Conservation (phyloP, 2,797 vertebrate genomes). For the Hafferia zeledoni region DNA sequence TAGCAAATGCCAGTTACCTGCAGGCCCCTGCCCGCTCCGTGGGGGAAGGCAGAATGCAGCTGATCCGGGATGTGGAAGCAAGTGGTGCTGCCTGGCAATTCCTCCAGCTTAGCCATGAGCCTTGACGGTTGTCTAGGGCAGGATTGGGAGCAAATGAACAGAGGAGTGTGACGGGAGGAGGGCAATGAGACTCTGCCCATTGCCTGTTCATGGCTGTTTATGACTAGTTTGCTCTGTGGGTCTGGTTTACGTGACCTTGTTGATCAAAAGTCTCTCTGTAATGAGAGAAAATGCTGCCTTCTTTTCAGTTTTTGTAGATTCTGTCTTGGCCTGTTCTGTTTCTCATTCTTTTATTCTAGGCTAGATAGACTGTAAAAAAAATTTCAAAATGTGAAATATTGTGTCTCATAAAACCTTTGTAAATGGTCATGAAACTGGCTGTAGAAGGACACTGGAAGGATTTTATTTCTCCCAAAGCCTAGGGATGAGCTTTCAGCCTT, state of each 20-base stretch:
- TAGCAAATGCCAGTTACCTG: not conserved
- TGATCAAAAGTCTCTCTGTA: not conserved
- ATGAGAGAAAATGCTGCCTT: not conserved
- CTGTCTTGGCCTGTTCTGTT: not conserved
- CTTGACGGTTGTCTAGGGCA: not conserved
- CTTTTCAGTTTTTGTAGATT: not conserved
- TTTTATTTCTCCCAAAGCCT: not conserved
- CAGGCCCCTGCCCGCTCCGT: rapidly evolving
- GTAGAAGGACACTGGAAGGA: not conserved
- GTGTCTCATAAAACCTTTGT: not conserved
- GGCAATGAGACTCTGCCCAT: not conserved
- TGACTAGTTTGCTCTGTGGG: not conserved
- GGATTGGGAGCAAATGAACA: not conserved
- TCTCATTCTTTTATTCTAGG: not conserved
- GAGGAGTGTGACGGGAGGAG: not conserved
- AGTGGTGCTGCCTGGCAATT: not conserved
- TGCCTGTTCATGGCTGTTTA: not conserved
- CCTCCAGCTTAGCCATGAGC: not conserved
- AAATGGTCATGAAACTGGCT: not conserved
- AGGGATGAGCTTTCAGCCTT: not conserved
- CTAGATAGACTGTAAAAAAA: not conserved
- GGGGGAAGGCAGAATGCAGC: not conserved
- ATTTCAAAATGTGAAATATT: not conserved
- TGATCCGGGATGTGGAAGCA: not conserved
- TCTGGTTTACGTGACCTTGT: not conserved